Percentiles rank a stretch among this genome's conserved stretches.
These are phyloP conservation scores for Cataglyphis hispanica DNA, from an alignment of 1,140 invertebrate genomes.

Conservation along the genomic window DNA sequence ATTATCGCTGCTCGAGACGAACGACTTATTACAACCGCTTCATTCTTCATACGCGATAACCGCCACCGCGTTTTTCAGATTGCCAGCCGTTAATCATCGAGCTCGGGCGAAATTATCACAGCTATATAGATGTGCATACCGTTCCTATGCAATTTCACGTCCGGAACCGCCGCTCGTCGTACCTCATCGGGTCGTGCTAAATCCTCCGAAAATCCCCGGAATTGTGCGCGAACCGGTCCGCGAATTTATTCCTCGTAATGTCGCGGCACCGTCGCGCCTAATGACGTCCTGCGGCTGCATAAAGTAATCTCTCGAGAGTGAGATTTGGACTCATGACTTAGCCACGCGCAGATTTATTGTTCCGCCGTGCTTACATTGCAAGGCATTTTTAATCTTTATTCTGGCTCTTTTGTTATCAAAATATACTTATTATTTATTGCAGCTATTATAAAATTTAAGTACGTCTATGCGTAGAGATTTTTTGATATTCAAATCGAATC, in stretches of 20 bases:
- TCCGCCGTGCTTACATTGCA: not conserved
- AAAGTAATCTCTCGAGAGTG: conserved; percentile 31
- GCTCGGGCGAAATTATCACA: conserved; percentile 37
- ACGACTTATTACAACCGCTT: conserved; percentile 63
- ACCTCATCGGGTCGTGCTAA: not conserved
- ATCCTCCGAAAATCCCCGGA: not conserved
- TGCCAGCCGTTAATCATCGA: conserved; percentile 44
- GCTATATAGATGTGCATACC: not conserved
- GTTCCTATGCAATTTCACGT: conserved; percentile 20
- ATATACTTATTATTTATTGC: not conserved
- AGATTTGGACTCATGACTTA: conserved; percentile 16
- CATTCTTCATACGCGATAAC: conserved; percentile 15
- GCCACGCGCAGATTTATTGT: conserved; percentile 17
- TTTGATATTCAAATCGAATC: not conserved
- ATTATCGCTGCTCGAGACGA: conserved; percentile 53
- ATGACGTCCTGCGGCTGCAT: conserved; percentile 19
- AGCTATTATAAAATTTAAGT: not conserved
- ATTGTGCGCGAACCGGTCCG: not conserved
- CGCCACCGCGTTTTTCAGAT: conserved; percentile 22
- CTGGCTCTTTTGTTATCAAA: not conserved
- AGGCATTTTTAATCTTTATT: conserved; percentile 1
- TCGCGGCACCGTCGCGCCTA: conserved; percentile 8
- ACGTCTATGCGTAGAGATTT: not conserved
- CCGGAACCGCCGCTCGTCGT: not conserved
- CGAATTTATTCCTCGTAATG: conserved; percentile 51